Base-by-base conservation (phyloP, 2,888 invertebrate species). In the Scaptomyza polygonia region DNA sequence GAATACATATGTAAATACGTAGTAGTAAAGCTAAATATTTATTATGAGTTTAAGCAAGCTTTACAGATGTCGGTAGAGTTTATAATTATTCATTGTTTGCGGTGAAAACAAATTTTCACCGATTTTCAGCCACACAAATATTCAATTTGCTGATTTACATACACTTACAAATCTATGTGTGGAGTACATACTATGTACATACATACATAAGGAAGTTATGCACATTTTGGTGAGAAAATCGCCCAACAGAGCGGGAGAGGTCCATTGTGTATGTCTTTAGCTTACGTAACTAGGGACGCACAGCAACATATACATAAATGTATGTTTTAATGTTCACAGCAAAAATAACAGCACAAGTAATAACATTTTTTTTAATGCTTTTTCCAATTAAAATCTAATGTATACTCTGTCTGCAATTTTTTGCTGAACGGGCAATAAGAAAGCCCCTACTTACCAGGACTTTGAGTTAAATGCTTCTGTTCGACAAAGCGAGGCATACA, bases 391-490 rank as follows among this genome's bases (percentile, higher is more conserved):
- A n/a, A n/a, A n/a, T n/a, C n/a, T n/a, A n/a, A n/a, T n/a, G n/a
- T n/a, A n/a, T n/a, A n/a, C n/a, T n/a, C n/a, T n/a, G n/a, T n/a
- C n/a, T n/a, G n/a, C n/a, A n/a, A n/a, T n/a, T n/a, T n/a, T n/a
- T n/a, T n/a, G n/a, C n/a, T n/a, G n/a, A n/a, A n/a, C n/a, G n/a
- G n/a, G n/a, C n/a, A n/a, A n/a, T n/a, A n/a, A 14, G 32, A 32
- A 18, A 48, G n/a, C 30, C 8, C 1, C 12, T 39, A 76, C 72
- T 75, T 21, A 72, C 72, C 76, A 64, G 72, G 47, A 58, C 43
- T 58, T 53, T 5, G 18, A 18, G 54, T 29, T 54, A 18, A 72
- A 21, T 57, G 30, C 12, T 8, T 43, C 25, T 29, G 32, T 72
- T 64, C 71, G 40, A 27, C 48, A 42, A 12, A 48, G 48, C 48